Evolutionary conservation across 2,113 vertebrate species (phyloP).

Genomic region (Sprattus sprattus): DNA sequence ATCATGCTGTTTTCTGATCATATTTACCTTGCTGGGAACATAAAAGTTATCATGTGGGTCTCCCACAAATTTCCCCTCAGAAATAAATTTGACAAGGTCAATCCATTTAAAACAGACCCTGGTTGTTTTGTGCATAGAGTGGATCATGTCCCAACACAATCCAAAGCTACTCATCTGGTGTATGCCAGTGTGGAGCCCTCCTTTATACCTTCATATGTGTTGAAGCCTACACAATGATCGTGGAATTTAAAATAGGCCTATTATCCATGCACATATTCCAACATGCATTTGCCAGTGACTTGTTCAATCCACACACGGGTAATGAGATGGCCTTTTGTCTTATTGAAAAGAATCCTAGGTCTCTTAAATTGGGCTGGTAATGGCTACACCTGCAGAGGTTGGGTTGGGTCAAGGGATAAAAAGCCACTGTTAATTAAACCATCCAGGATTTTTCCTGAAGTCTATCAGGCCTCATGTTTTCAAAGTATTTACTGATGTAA

Average conservation of each 20-base stretch:
- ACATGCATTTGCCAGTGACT: not conserved
- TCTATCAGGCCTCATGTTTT: not conserved
- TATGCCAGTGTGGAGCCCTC: not conserved
- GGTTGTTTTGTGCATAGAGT: not conserved
- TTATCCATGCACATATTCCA: not conserved
- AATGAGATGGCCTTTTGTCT: not conserved
- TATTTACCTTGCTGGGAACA: too few species aligned
- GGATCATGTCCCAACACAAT: not conserved
- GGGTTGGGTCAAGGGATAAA: not conserved
- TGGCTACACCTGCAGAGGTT: not conserved
- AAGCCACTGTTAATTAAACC: not conserved
- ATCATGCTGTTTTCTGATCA: not conserved
- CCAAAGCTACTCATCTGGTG: not conserved
- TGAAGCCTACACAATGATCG: not conserved
- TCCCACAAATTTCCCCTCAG: too few species aligned
- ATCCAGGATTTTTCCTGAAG: not conserved
- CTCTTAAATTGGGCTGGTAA: not conserved
- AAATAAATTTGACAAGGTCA: not conserved
- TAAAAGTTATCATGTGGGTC: too few species aligned
- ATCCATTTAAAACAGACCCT: not conserved
- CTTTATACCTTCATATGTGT: not conserved
- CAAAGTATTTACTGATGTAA: not conserved
- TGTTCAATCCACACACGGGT: not conserved
- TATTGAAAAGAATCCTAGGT: not conserved
- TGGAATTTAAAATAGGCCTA: not conserved